Base-by-base conservation (phyloP, 1,140 invertebrate species). In the Muscidifurax raptorellus region DNA sequence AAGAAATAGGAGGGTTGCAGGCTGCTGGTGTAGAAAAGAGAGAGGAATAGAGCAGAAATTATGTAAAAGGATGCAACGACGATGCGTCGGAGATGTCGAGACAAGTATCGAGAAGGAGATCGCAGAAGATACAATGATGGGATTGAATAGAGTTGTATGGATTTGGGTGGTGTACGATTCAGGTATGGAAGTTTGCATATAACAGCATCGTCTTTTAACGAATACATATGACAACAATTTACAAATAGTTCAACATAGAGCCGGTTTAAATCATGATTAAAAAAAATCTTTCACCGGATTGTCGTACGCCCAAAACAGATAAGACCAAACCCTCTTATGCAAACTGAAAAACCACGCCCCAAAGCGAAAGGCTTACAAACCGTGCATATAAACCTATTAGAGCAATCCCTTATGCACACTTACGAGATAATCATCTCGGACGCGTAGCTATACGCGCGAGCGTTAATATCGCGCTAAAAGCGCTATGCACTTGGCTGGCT, bases 351-450 rank as follows among this genome's bases (percentile, higher is more conserved):
- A 59, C 9, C 27, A n/a, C n/a, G 27, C 10, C 36, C n/a, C 77
- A 30, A 0, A 15, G 6, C 28, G 28, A n/a, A 28, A 79, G 52
- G 52, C 32, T 79, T 25, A 9, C 15, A 12, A 15, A 27, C 30
- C 59, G 28, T 28, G 32, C 59, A 32, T 25, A 80, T 71, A 80
- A 80, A 80, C 79, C 36, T 52, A 80, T 80, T 80, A 80, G 69
- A 80, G 25, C 79, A 32, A 80, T 80, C 67, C 79, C 79, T 52
- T 25, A 67, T 80, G 67, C 47, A 71, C 27, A 80, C 30, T 44
- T 27, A 18, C 3, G 22, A 64, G 78, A 80, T 69, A 69, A 64
- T 13, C 30, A 80, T 80, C 78, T 44, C 52, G 25, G 76, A n/a
- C 22, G 22, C 9, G 9, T 7, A 7, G 52, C 52, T 59, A 18